Evolutionary conservation across 2,113 vertebrate species (phyloP).

Genomic region (Eupsittula cactorum): DNA sequence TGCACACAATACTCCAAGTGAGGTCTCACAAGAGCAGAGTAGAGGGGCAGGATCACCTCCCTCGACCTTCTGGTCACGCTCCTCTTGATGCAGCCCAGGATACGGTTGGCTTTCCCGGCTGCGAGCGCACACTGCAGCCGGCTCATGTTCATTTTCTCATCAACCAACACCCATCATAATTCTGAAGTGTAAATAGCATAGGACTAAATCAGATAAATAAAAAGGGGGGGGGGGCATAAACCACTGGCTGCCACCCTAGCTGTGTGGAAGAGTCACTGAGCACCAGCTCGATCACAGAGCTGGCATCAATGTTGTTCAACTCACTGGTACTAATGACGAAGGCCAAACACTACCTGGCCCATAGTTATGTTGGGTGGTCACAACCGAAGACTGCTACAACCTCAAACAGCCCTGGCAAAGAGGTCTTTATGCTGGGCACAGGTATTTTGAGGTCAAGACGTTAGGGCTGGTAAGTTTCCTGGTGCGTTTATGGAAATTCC

Average conservation of each 20-base stretch:
- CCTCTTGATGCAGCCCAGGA: no score
- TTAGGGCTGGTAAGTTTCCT: background rate
- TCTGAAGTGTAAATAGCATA: background rate
- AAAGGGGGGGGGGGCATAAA: background rate
- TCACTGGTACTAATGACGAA: fast-evolving
- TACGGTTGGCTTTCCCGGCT: no score
- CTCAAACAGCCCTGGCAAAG: background rate
- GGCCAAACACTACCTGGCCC: background rate
- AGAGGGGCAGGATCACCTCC: no score
- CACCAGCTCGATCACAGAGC: background rate
- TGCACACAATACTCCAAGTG: no score
- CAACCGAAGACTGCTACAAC: fast-evolving
- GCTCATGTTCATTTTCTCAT: no score
- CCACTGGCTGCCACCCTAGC: no score
- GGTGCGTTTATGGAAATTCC: background rate
- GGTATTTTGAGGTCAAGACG: background rate
- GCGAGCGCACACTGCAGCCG: no score
- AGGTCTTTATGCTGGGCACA: background rate
- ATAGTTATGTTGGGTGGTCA: fast-evolving
- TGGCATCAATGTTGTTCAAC: background rate
- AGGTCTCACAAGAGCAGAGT: no score
- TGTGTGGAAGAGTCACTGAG: no score
- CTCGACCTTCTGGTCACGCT: no score
- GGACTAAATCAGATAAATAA: background rate
- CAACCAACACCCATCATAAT: no score